Evolutionary conservation across 1,140 invertebrate species (phyloP).

Genomic region (Drosophila erecta): DNA sequence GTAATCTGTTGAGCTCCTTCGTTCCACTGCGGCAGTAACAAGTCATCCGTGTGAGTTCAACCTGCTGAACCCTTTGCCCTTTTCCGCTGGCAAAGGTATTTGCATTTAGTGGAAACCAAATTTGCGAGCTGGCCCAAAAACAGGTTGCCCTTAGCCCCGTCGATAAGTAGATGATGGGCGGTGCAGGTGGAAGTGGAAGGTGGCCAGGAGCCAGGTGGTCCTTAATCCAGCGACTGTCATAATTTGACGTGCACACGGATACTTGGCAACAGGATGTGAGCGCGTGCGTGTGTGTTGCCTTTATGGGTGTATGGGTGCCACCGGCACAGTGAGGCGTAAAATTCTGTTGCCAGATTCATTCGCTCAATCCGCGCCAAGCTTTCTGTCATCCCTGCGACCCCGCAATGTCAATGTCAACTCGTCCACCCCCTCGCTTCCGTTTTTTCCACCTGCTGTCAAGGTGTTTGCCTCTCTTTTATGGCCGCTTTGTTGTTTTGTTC

Average conservation of each 20-base stretch:
- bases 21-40: slow-evolving; percentile 46
- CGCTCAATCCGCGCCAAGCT: slow-evolving; percentile 61
- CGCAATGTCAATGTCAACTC: slow-evolving; percentile 70
- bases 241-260: slow-evolving; percentile 69
- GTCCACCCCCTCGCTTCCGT: not conserved
- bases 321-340: slow-evolving; percentile 55
- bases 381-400: slow-evolving; percentile 16
- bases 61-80: slow-evolving; percentile 44
- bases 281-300: slow-evolving; percentile 1
- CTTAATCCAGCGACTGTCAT: slow-evolving; percentile 64
- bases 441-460: slow-evolving; percentile 35
- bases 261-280: slow-evolving; percentile 26
- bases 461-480: slow-evolving; percentile 64
- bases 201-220: slow-evolving; percentile 44
- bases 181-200: not conserved
- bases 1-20: slow-evolving; percentile 11
- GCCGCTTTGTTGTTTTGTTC: slow-evolving; percentile 49
- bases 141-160: slow-evolving; percentile 41
- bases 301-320: slow-evolving; percentile 8
- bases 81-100: slow-evolving; percentile 40
- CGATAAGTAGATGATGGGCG: slow-evolving; percentile 50
- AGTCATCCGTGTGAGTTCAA: slow-evolving; percentile 64
- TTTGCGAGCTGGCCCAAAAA: slow-evolving; percentile 61
- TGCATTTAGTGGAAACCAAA: slow-evolving; percentile 68
- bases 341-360: slow-evolving; percentile 67